These are phyloP conservation scores for Eonycteris spelaea DNA, from an alignment of 2,113 vertebrate species.

Conservation along the genomic window DNA sequence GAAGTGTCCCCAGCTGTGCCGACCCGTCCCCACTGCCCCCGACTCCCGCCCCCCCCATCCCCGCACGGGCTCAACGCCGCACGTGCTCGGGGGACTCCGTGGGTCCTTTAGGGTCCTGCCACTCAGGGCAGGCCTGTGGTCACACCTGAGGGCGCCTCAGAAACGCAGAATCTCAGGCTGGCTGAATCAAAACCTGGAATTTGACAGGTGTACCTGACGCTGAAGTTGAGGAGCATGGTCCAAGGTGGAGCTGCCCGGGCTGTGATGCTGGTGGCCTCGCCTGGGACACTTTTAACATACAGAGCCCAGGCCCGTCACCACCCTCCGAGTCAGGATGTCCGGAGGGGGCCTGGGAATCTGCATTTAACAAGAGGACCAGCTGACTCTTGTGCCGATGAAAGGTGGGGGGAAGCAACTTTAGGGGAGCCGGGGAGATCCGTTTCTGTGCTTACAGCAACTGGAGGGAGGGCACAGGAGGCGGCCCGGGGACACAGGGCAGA, in stretches of 20 bases:
- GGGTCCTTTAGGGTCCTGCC: too few species aligned
- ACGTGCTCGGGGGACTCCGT: not conserved
- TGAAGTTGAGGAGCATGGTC: accelerated
- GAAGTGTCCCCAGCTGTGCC: not conserved
- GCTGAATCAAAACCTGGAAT: not conserved
- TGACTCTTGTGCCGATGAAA: not conserved
- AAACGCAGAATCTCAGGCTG: accelerated
- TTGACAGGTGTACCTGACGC: accelerated
- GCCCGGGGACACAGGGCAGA: not conserved
- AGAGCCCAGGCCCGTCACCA: not conserved
- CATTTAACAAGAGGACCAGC: not conserved
- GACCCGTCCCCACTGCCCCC: accelerated
- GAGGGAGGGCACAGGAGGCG: not conserved
- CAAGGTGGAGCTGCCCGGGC: not conserved
- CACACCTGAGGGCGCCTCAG: not conserved
- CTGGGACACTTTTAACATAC: too few species aligned
- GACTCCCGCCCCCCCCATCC: not conserved
- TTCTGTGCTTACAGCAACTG: not conserved
- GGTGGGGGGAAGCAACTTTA: not conserved
- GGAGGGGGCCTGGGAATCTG: not conserved
- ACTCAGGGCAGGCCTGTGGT: accelerated
- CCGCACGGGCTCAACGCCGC: too few species aligned
- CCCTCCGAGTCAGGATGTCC: accelerated
- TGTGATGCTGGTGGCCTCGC: accelerated
- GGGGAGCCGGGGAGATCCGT: not conserved